These are phyloP conservation scores for Mandrillus leucophaeus DNA, from an alignment of 2,113 vertebrate species.

Conservation along the genomic window DNA sequence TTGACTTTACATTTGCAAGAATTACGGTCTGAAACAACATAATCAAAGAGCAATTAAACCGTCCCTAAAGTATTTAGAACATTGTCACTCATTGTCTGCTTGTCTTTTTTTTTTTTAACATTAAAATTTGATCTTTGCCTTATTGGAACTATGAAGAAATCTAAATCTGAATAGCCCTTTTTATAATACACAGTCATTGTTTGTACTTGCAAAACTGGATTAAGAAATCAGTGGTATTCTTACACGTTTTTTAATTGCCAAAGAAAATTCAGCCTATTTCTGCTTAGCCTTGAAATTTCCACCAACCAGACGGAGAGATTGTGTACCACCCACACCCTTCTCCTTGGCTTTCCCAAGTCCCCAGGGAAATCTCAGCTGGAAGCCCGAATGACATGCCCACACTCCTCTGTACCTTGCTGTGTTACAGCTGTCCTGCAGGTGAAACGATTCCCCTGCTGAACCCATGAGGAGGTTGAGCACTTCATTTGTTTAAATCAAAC, in stretches of 20 bases:
- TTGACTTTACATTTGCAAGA: not conserved
- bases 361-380: constrained; percentile 78
- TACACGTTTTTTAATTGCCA: constrained; percentile 76
- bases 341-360: constrained; percentile 77
- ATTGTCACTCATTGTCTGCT: not conserved
- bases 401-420: constrained; percentile 30
- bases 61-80: not conserved
- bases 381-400: not conserved
- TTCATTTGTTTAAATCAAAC: not conserved
- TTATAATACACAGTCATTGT: constrained; percentile 82
- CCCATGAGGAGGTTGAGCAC: not conserved
- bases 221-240: constrained; percentile 87
- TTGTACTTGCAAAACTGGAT: constrained; percentile 86
- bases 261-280: constrained; percentile 85
- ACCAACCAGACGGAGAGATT: constrained; percentile 80
- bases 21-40: not conserved
- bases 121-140: constrained; percentile 83
- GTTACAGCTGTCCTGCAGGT: constrained; percentile 76
- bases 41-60: not conserved
- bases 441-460: constrained; percentile 43
- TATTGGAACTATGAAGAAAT: constrained; percentile 77
- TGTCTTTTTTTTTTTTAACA: not conserved
- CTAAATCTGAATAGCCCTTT: constrained; percentile 72
- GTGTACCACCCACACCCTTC: constrained; percentile 75
- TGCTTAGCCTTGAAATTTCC: constrained; percentile 69